Conservation (phyloP, 2,888 invertebrate genomes). For the Scaptomyza reducta region DNA sequence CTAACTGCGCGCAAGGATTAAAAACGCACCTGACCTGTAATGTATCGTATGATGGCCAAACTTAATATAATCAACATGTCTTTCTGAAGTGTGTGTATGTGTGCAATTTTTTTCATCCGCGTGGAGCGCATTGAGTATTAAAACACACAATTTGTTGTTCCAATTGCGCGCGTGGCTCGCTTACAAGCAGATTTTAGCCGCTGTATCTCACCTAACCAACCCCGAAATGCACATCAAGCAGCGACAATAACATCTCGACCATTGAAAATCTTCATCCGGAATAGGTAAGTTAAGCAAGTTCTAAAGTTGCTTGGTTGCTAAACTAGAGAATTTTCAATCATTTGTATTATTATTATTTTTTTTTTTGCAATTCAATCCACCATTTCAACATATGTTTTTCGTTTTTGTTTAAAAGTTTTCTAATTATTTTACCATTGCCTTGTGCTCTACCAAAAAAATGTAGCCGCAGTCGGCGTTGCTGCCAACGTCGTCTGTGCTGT, state of each 20-base stretch:
- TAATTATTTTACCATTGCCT: slow-evolving; percentile 29
- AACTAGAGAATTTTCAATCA: no score
- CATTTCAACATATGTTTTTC: slow-evolving; percentile 32
- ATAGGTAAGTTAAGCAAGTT: slow-evolving; percentile 47
- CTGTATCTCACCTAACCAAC: slow-evolving; percentile 26
- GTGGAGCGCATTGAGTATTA: slow-evolving; percentile 51
- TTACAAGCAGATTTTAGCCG: slow-evolving; percentile 8
- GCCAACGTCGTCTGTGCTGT: slow-evolving; percentile 28
- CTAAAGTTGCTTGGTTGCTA: slow-evolving; percentile 12
- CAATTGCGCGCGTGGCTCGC: slow-evolving; percentile 48
- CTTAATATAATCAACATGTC: neutral
- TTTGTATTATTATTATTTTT: slow-evolving; percentile 16
- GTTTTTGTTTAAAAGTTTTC: slow-evolving; percentile 12
- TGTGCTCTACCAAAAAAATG: slow-evolving; percentile 23
- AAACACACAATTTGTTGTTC: slow-evolving; percentile 19
- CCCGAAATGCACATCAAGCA: slow-evolving; percentile 36
- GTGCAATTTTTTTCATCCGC: slow-evolving; percentile 64
- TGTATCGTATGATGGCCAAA: slow-evolving; percentile 10
- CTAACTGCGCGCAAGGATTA: slow-evolving; percentile 14
- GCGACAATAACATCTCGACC: slow-evolving; percentile 7
- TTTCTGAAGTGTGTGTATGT: slow-evolving; percentile 30
- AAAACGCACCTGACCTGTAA: slow-evolving; percentile 38
- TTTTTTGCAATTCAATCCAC: slow-evolving; percentile 20
- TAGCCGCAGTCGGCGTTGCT: slow-evolving; percentile 33
- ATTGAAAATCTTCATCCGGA: slow-evolving; percentile 40